Base-by-base conservation (phyloP, 2,888 invertebrate genomes). In the Torymus texanus region DNA sequence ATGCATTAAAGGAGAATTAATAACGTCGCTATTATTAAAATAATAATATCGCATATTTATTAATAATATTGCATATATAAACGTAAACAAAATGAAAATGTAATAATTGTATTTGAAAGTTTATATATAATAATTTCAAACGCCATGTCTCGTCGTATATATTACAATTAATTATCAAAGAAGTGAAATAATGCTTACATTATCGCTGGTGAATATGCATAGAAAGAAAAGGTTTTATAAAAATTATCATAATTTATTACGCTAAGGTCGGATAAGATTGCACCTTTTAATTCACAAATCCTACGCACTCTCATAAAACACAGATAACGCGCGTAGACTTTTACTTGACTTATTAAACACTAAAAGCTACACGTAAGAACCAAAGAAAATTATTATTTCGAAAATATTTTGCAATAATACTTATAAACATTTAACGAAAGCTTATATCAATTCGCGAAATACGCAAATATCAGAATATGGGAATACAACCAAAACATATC, bases 191-290 rank as follows among this genome's bases (percentile, higher is more conserved):
- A 56, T 41, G 41, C 55, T 55, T 8, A 18, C 10, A 56, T 14
- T 16, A n/a, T 51, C 56, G n/a, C 41, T 71, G 16, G 50, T 77
- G 53, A 71, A 71, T 66, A 77, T 71, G 58, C 51, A 59, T 65
- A 41, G 71, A 29, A 50, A 18, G 41, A 14, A 41, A 55, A n/a
- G 41, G 50, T 53, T 55, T 51, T 12, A 67, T 67, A 70, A 77
- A 77, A 77, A 65, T 51, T 71, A 78, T 68, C 70, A 68, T 70
- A 74, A 78, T 78, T 62, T 78, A 74, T 74, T 68, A 63, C 78
- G 11, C 13, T 18, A 21, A 2, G n/a, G 18, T n/a, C 21, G 55
- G 62, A 78, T 78, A 72, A 61, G 61, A 12, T 59, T 24, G 29
- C 21, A 61, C 13, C 13, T 29, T 51, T 63, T 41, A 73, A 16